Evolutionary conservation across 1,140 invertebrate genomes (phyloP).

Genomic region (Argopecten irradians): DNA sequence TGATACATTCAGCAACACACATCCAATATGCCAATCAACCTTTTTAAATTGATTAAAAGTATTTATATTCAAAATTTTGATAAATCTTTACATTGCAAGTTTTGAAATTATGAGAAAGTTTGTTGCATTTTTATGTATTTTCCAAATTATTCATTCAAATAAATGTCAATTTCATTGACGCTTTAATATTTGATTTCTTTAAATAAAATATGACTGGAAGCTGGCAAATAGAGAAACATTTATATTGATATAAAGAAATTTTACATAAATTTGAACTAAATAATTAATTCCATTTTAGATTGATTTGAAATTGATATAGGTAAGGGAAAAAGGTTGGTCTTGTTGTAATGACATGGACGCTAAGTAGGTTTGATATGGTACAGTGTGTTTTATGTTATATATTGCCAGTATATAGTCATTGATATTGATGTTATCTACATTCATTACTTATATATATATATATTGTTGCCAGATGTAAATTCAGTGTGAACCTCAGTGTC

Average conservation of each 20-base stretch:
- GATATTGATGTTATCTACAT: slow-evolving; percentile 18
- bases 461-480: slow-evolving; percentile 11
- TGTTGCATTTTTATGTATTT: too few species aligned
- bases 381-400: neutral
- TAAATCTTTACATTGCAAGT: too few species aligned
- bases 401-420: slow-evolving; percentile 12
- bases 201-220: too few species aligned
- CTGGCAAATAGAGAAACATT: too few species aligned
- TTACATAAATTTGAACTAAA: neutral
- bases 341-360: neutral
- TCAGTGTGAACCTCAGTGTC: slow-evolving; percentile 7
- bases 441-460: slow-evolving; percentile 15
- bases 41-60: too few species aligned
- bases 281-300: neutral
- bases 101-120: too few species aligned
- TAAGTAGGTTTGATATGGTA: neutral
- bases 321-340: neutral
- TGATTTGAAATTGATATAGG: neutral
- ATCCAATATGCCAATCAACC: too few species aligned
- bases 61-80: too few species aligned
- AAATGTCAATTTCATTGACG: too few species aligned
- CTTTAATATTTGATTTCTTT: too few species aligned
- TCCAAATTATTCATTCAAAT: too few species aligned
- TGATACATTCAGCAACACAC: too few species aligned
- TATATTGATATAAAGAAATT: neutral